Conservation (phyloP, 2,888 invertebrate genomes). For the Ichneumoninae sp. region DNA sequence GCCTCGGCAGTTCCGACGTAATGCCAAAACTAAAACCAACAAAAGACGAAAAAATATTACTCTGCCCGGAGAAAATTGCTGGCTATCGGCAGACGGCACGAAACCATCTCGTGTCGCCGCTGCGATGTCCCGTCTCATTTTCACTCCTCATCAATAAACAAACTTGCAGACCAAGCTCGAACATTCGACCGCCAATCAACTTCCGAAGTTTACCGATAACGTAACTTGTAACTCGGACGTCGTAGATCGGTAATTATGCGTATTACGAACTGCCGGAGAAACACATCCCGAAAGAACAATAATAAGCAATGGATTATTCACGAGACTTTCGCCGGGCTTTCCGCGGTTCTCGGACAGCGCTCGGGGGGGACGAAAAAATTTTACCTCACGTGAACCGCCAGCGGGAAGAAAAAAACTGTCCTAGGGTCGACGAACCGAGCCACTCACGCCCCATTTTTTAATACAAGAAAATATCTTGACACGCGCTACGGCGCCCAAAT, state of each 20-base stretch:
- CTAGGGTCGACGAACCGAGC: background rate
- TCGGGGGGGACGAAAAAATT: background rate
- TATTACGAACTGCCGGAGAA: conserved; percentile 30
- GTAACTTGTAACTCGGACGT: conserved; percentile 13
- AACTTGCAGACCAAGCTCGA: conserved; percentile 1
- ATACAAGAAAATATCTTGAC: conserved; percentile 1
- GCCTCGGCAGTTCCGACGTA: background rate
- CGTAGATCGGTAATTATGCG: conserved; percentile 23
- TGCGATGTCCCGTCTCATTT: conserved; percentile 27
- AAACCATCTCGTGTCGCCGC: conserved; percentile 35
- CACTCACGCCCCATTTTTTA: conserved; percentile 14
- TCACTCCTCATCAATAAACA: conserved; percentile 30
- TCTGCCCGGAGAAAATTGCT: conserved; percentile 32
- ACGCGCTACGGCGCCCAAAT: background rate
- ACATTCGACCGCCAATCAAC: conserved; percentile 28
- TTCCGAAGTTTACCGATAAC: conserved; percentile 18
- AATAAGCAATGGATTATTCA: conserved; percentile 69
- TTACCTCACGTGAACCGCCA: background rate
- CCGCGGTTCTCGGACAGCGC: background rate
- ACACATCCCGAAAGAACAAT: conserved; percentile 64
- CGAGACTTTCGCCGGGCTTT: conserved; percentile 14
- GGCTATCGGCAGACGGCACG: conserved; percentile 36
- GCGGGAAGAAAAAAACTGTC: background rate
- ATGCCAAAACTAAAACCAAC: background rate
- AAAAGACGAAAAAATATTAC: background rate